Evolutionary conservation across 1,140 invertebrate species (phyloP).

Genomic region (Sesamia nonagrioides): DNA sequence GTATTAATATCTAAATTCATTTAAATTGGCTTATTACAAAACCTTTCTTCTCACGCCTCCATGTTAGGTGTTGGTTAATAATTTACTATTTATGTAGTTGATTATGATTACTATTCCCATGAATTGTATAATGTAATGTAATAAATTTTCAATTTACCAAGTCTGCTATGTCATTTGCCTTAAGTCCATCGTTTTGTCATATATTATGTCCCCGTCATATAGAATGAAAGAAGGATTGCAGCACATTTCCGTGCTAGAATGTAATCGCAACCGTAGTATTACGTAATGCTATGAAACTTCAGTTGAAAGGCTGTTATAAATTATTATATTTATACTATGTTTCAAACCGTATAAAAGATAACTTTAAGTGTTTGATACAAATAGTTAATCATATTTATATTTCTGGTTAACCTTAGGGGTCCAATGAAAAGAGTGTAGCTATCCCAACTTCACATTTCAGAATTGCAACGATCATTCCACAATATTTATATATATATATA

Average conservation of each 20-base stretch:
- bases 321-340: background rate
- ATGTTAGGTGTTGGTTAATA: constrained; percentile 15
- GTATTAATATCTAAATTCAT: constrained; percentile 47
- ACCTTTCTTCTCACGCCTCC: constrained; percentile 36
- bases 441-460: too few relatives aligned
- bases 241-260: background rate
- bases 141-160: constrained; percentile 35
- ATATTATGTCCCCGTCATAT: constrained; percentile 12
- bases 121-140: constrained; percentile 16
- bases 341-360: too few relatives aligned
- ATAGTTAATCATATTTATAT: too few relatives aligned
- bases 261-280: background rate
- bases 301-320: background rate
- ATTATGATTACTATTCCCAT: constrained; percentile 18
- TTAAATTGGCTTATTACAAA: constrained; percentile 42
- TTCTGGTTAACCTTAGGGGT: too few relatives aligned
- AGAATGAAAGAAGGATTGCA: constrained; percentile 3
- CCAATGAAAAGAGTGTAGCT: too few relatives aligned
- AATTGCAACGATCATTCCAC: too few relatives aligned
- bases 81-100: constrained; percentile 34
- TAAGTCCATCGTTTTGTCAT: constrained; percentile 17
- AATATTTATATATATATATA: too few relatives aligned
- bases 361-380: too few relatives aligned
- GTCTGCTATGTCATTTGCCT: constrained; percentile 1
- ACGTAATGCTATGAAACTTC: background rate